Conservation (phyloP, 1,140 invertebrate genomes). For the Cryptotermes secundus region DNA sequence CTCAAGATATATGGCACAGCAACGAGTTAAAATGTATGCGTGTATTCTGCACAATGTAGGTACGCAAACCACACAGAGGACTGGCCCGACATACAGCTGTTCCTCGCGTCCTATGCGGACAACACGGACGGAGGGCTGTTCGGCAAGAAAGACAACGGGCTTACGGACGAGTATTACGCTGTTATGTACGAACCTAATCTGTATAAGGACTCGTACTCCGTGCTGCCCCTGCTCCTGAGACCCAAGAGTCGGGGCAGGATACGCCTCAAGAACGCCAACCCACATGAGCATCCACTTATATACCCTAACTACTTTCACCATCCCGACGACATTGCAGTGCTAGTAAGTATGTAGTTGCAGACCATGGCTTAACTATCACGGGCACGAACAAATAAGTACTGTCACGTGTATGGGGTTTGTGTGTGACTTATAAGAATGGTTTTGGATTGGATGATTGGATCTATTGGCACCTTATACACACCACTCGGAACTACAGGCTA, state of each 20-base stretch:
- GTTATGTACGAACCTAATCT: constrained; percentile 67
- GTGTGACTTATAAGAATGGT: too few species aligned
- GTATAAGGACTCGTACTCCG: constrained; percentile 63
- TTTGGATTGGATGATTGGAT: too few species aligned
- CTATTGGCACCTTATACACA: too few species aligned
- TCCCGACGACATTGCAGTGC: constrained; percentile 63
- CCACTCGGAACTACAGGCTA: too few species aligned
- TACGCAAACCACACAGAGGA: constrained; percentile 62
- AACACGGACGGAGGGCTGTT: constrained; percentile 74
- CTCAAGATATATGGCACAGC: too few species aligned
- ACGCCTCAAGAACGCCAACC: constrained; percentile 62
- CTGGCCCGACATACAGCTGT: constrained; percentile 77
- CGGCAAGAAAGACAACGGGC: constrained; percentile 62
- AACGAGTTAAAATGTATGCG: too few species aligned
- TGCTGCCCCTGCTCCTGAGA: constrained; percentile 65
- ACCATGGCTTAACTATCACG: too few species aligned
- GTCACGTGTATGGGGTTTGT: too few species aligned
- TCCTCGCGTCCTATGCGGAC: constrained; percentile 67
- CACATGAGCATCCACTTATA: constrained; percentile 70
- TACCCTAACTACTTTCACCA: constrained; percentile 78
- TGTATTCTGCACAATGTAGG: constrained; percentile 40
- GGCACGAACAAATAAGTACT: too few species aligned
- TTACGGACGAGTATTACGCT: constrained; percentile 65
- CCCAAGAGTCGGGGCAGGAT: constrained; percentile 72
- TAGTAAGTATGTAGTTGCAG: constrained; percentile 53